These are phyloP conservation scores for Syngnathoides biaculeatus DNA, from an alignment of 2,113 vertebrate genomes.

Conservation along the genomic window DNA sequence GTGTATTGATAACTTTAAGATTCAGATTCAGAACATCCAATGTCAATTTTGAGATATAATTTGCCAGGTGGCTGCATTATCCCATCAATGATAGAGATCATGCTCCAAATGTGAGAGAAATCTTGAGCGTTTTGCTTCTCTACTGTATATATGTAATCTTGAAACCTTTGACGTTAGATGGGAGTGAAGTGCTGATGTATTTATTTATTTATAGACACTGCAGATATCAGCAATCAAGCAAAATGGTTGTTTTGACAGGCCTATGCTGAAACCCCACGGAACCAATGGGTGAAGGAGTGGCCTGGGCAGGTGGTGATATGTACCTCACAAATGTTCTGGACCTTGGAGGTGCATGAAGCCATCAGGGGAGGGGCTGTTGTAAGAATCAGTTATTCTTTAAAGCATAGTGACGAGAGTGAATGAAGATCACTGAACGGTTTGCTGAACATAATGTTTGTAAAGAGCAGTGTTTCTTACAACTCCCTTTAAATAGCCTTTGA, in stretches of 20 bases:
- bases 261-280: conserved; percentile 76
- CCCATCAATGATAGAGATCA: too few relatives aligned
- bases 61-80: too few relatives aligned
- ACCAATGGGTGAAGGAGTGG: conserved; percentile 70
- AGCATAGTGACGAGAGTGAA: neutral
- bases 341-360: conserved; percentile 83
- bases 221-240: neutral
- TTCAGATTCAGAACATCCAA: too few relatives aligned
- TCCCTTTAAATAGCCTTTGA: neutral
- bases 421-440: neutral
- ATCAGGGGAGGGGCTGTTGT: conserved; percentile 75
- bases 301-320: conserved; percentile 92
- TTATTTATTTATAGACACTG: neutral
- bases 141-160: too few relatives aligned
- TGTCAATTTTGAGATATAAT: too few relatives aligned
- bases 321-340: conserved; percentile 91
- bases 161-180: too few relatives aligned
- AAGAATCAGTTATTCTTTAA: conserved; percentile 42
- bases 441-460: neutral
- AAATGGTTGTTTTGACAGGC: conserved; percentile 69
- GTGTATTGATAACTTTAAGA: too few relatives aligned
- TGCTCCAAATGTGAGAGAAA: too few relatives aligned
- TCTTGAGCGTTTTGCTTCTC: too few relatives aligned
- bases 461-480: neutral
- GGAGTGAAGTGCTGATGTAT: neutral